A percentile compares a stretch with the other conserved stretches of the same genome.
These are phyloP conservation scores for Hemicrepidius hirtus DNA, from an alignment of 2,888 invertebrate genomes.

Conservation along the genomic window DNA sequence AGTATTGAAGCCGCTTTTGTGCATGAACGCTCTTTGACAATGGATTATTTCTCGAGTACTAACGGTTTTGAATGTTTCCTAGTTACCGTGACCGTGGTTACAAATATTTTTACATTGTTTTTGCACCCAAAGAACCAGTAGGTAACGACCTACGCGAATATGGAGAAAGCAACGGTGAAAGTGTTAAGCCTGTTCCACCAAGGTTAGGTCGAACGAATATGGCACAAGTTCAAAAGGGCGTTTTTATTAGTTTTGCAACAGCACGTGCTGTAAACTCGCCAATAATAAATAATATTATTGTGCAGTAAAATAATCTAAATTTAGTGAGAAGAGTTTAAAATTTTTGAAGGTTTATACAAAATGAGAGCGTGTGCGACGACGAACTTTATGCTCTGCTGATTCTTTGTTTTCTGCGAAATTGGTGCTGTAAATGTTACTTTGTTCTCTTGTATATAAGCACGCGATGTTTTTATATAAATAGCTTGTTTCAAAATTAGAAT, in stretches of 20 bases:
- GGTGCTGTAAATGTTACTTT: slow-evolving; percentile 15
- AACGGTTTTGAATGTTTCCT: slow-evolving; percentile 26
- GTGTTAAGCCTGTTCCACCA: slow-evolving; percentile 19
- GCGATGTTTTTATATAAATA: slow-evolving; percentile 17
- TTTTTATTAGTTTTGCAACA: no score
- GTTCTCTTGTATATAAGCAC: slow-evolving; percentile 20
- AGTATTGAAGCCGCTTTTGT: slow-evolving; percentile 40
- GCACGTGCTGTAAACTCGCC: neutral
- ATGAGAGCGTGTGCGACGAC: slow-evolving; percentile 23
- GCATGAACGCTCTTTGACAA: slow-evolving; percentile 44
- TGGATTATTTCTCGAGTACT: slow-evolving; percentile 26
- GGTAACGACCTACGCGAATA: slow-evolving; percentile 30
- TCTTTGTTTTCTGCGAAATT: slow-evolving; percentile 21
- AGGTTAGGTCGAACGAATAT: slow-evolving; percentile 26
- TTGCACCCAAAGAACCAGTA: slow-evolving; percentile 17
- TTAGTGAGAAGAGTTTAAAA: neutral
- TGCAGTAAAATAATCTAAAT: neutral
- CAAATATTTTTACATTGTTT: slow-evolving; percentile 39
- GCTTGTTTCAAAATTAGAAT: slow-evolving; percentile 7
- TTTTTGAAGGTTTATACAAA: neutral
- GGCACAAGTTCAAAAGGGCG: slow-evolving; percentile 34
- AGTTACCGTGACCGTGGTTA: slow-evolving; percentile 32
- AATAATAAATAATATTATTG: neutral
- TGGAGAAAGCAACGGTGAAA: slow-evolving; percentile 45
- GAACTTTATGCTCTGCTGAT: slow-evolving; percentile 5